Percentiles rank a stretch among this genome's conserved stretches.
phyloP scores from a whole-genome alignment of 2,888 invertebrate species.

The Dasysyrphus tricinctus region DNA sequence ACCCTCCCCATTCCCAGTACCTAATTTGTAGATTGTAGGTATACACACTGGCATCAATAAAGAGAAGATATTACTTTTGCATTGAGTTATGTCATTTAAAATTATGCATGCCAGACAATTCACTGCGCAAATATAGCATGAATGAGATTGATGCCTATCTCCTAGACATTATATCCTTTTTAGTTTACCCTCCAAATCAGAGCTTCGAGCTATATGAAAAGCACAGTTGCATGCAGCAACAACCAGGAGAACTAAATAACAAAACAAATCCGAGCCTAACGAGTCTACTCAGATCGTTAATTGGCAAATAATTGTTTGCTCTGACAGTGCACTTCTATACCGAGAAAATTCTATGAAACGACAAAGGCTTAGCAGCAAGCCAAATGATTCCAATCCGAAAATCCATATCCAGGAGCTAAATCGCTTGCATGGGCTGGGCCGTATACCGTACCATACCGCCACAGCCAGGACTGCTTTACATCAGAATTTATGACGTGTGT shows the following conservation, averaged over 20 bases:
- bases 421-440: neutral
- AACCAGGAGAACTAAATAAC: conserved; percentile 11
- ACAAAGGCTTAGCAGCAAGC: conserved; percentile 22
- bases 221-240: conserved; percentile 21
- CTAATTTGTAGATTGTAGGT: too few relatives aligned
- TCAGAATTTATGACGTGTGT: conserved; percentile 67
- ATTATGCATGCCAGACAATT: conserved; percentile 13
- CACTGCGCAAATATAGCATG: conserved; percentile 6
- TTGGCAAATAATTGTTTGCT: conserved; percentile 69
- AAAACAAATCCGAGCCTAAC: conserved; percentile 34
- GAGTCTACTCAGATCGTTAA: conserved; percentile 62
- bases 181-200: neutral
- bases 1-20: neutral
- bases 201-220: neutral
- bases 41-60: neutral
- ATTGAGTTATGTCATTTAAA: conserved; percentile 10
- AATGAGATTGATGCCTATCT: conserved; percentile 31
- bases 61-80: neutral
- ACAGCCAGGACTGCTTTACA: conserved; percentile 18
- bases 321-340: conserved; percentile 42
- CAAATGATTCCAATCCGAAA: conserved; percentile 44
- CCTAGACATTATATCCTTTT: neutral
- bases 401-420: conserved; percentile 18
- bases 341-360: conserved; percentile 11
- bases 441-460: too few relatives aligned